Conservation (phyloP, 2,888 invertebrate genomes). For the Cosmorhoe ocellata region DNA sequence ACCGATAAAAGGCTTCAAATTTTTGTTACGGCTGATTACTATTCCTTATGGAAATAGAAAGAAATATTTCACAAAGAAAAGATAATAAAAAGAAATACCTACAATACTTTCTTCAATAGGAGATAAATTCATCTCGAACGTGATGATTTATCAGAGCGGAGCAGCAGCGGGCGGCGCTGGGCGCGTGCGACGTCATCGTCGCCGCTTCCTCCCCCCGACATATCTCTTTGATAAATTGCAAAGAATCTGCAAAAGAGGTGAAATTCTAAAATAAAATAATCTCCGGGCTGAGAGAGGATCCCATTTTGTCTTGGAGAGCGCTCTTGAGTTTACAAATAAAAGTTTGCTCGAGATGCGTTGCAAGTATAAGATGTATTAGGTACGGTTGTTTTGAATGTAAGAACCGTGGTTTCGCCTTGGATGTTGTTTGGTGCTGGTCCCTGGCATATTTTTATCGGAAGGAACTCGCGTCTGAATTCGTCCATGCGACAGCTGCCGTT, state of each 20-base stretch:
- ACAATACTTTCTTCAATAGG: conserved; percentile 49
- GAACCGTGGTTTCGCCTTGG: conserved; percentile 31
- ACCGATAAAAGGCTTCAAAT: conserved; percentile 26
- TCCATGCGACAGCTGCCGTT: conserved; percentile 65
- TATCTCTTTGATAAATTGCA: conserved; percentile 72
- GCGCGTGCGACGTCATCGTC: conserved; percentile 63
- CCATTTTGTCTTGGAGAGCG: conserved; percentile 34
- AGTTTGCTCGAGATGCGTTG: conserved; percentile 37
- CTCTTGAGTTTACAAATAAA: conserved; percentile 41
- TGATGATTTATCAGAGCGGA: conserved; percentile 65
- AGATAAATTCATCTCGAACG: conserved; percentile 65
- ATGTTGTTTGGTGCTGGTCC: conserved; percentile 32
- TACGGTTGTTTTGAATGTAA: conserved; percentile 46
- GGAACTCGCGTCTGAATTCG: conserved; percentile 53
- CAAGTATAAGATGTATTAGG: conserved; percentile 33
- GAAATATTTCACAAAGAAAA: conserved; percentile 29
- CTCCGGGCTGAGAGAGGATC: conserved; percentile 29
- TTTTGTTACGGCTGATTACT: conserved; percentile 21
- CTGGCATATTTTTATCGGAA: conserved; percentile 57
- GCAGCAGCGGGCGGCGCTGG: conserved; percentile 40
- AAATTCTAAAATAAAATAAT: conserved; percentile 57
- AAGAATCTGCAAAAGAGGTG: conserved; percentile 59
- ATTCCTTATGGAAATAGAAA: conserved; percentile 21
- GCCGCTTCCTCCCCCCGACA: conserved; percentile 53
- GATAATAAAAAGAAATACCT: conserved; percentile 45